These are phyloP conservation scores for Axea sp. DNA, from an alignment of 2,888 invertebrate species.

Conservation along the genomic window DNA sequence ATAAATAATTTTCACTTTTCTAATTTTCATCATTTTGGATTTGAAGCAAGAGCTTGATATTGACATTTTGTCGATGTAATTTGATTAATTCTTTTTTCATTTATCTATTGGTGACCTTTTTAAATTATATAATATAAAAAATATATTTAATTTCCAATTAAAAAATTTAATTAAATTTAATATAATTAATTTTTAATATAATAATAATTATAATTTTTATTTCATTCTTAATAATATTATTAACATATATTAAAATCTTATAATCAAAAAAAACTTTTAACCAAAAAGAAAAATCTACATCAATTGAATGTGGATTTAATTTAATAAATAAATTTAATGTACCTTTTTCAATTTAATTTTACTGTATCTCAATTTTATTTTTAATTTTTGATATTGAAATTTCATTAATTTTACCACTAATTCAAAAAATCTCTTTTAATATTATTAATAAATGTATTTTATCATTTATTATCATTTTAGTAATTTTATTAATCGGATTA, in stretches of 20 bases:
- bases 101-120: slow-evolving; percentile 85
- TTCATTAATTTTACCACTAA: slow-evolving; percentile 83
- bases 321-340: slow-evolving; percentile 80
- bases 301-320: slow-evolving; percentile 85
- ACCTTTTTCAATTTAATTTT: slow-evolving; percentile 84
- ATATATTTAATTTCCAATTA: slow-evolving; percentile 88
- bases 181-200: slow-evolving; percentile 78
- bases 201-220: slow-evolving; percentile 37
- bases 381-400: slow-evolving; percentile 88
- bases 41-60: slow-evolving; percentile 85
- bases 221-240: slow-evolving; percentile 77
- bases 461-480: slow-evolving; percentile 70
- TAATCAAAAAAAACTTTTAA: slow-evolving; percentile 81
- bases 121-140: slow-evolving; percentile 85
- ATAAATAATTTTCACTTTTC: slow-evolving; percentile 56
- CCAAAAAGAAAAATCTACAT: slow-evolving; percentile 82
- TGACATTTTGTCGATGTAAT: slow-evolving; percentile 86
- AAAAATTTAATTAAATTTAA: slow-evolving; percentile 80
- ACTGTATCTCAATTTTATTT: slow-evolving; percentile 85
- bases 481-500: slow-evolving; percentile 81
- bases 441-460: slow-evolving; percentile 79
- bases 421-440: slow-evolving; percentile 69
- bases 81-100: slow-evolving; percentile 82
- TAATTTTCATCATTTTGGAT: slow-evolving; percentile 80
- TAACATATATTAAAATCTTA: slow-evolving; percentile 74